Conservation (phyloP, 2,113 vertebrate genomes). For the Seriola rivoliana region DNA sequence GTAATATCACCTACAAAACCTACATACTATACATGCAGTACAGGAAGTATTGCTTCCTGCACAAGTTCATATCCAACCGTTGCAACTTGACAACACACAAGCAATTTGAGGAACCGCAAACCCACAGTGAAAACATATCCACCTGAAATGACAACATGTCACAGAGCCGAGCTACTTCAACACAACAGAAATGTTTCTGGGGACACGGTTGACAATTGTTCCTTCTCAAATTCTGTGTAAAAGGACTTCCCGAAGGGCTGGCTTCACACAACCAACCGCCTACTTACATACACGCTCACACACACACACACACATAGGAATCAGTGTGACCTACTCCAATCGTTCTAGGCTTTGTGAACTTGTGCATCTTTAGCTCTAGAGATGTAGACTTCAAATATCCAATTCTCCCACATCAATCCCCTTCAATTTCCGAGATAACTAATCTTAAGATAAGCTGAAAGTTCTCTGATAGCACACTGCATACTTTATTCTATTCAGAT, state of each 20-base stretch:
- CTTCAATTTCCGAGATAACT: constrained; percentile 52
- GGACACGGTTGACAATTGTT: background rate
- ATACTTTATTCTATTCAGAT: constrained; percentile 33
- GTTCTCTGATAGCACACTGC: constrained; percentile 6
- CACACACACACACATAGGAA: constrained; percentile 4
- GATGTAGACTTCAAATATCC: constrained; percentile 33
- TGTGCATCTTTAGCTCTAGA: constrained; percentile 8
- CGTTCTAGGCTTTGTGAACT: constrained; percentile 31
- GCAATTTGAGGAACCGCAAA: background rate
- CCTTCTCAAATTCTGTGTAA: background rate
- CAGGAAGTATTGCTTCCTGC: background rate
- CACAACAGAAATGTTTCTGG: background rate
- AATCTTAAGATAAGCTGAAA: constrained; percentile 47
- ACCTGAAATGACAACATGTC: background rate
- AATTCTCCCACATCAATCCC: constrained; percentile 36
- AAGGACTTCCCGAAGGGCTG: background rate
- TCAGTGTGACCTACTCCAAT: constrained; percentile 18
- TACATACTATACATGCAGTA: too few species aligned
- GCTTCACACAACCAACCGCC: background rate
- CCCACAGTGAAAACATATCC: background rate
- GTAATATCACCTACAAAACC: too few species aligned
- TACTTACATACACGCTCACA: background rate
- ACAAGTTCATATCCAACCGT: background rate
- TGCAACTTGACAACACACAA: background rate
- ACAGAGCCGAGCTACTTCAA: background rate